Percentiles rank a stretch among this genome's conserved stretches.
These are phyloP conservation scores for Therioaphis trifolii DNA, from an alignment of 2,888 invertebrate genomes.

Conservation along the genomic window DNA sequence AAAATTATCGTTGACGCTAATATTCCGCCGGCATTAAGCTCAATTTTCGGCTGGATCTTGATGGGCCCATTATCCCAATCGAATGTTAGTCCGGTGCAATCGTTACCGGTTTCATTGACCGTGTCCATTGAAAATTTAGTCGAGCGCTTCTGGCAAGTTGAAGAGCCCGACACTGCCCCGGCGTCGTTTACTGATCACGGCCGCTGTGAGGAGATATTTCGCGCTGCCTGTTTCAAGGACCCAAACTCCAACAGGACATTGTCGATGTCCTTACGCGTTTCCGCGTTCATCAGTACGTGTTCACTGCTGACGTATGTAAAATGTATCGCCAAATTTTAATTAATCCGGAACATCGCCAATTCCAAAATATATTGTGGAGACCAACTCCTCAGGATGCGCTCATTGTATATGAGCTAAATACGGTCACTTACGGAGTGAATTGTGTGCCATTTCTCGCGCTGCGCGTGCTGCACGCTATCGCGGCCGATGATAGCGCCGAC, in stretches of 20 bases:
- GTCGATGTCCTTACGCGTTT: conserved; percentile 65
- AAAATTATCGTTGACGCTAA: neutral
- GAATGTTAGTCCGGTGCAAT: neutral
- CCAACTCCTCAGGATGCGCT: conserved; percentile 65
- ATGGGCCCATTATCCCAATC: neutral
- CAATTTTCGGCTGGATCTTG: conserved; percentile 42
- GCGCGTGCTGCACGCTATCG: conserved; percentile 57
- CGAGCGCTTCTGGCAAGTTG: conserved; percentile 54
- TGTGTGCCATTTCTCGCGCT: too few species aligned
- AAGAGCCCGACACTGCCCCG: conserved; percentile 24
- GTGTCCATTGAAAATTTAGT: conserved; percentile 32
- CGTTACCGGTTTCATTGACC: neutral
- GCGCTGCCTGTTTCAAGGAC: conserved; percentile 66
- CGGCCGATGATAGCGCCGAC: conserved; percentile 63
- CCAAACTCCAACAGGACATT: conserved; percentile 67
- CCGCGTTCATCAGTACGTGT: conserved; percentile 67
- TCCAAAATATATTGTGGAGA: conserved; percentile 68
- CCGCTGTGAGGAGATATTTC: conserved; percentile 26
- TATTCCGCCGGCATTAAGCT: neutral
- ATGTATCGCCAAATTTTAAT: conserved; percentile 68
- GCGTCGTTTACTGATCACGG: neutral
- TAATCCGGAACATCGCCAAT: conserved; percentile 65
- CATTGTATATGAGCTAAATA: conserved; percentile 64
- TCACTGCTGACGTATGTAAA: too few species aligned
- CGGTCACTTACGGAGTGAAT: too few species aligned